Evolutionary conservation across 2,888 invertebrate species (phyloP), one percentile per base, ranked within the genome.

Genomic region (Epistrophe eligans): DNA sequence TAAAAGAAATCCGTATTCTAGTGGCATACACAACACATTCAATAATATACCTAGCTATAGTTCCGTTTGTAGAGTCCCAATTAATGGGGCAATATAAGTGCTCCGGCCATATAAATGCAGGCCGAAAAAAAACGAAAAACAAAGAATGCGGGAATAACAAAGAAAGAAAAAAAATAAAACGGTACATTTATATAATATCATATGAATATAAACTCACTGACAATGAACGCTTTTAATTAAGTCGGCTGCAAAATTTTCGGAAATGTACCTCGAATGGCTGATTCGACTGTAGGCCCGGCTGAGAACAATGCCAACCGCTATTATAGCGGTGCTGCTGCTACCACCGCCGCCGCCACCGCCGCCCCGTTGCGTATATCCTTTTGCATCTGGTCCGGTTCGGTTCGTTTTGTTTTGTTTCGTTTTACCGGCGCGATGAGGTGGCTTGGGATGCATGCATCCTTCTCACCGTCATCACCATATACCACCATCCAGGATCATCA

Each of bases 1-100:
- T 85, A 85, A 82, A 66, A 71, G 70, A 85, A 82, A 74, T 85
- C 58, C 73, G 45, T 82, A 81, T 81, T 81, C 82, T 64, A 64
- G 32, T 62, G 40, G 77, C 77, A 77, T 58, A 58, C 24, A 52
- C 52, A 55, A 52, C 15, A 35, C 35, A 35, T 35, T 9, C 35
- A 35, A 55, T 13, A 17, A 66, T 28, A 35, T 43, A 24, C 2
- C 24, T 24, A 24, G 1, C 1, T 24, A 43, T 72, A 72, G 72
- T 77, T 84, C 71, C 80, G 43, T 58, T 50, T 79, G 57, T 17
- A n/a, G 43, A 79, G 79, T 32, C 84, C 84, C 84, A 80, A 72
- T 77, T 84, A 84, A 80, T 84, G 84, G 84, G 74, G 64, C 84
- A 71, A 64, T 64, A 64, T 64, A 79, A 84, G 79, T 71, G 71